Evolutionary conservation across 92 coral and sea anemone genomes (phyloP).

Genomic region (Epizoanthus fatuus): DNA sequence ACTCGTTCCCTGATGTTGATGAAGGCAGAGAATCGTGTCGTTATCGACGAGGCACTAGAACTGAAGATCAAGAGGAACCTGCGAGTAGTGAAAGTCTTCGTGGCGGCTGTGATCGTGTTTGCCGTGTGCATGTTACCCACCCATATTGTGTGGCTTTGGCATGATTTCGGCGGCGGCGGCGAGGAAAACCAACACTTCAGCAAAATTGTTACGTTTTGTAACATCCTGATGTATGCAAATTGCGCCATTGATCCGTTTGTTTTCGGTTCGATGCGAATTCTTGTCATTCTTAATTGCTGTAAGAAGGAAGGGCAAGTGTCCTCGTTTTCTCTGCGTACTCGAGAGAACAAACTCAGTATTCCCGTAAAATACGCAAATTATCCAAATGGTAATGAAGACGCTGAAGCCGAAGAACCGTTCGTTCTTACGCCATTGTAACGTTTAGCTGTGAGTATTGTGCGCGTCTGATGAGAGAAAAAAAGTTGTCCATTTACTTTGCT

Average conservation of each 20-base stretch:
- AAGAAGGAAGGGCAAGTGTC: not conserved
- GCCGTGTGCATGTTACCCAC: constrained; percentile 92
- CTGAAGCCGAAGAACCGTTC: not conserved
- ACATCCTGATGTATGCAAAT: constrained; percentile 81
- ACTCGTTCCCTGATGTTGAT: constrained; percentile 50
- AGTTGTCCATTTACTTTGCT: too few relatives aligned
- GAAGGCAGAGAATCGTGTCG: constrained; percentile 51
- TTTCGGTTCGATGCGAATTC: constrained; percentile 75
- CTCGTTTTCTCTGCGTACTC: constrained; percentile 29
- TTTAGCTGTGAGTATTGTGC: too few relatives aligned
- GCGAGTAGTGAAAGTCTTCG: constrained; percentile 83
- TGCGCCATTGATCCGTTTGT: constrained; percentile 92
- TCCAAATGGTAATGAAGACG: not conserved
- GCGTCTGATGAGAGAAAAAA: too few relatives aligned
- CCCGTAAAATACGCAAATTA: not conserved
- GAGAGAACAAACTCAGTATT: not conserved
- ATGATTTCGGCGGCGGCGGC: constrained; percentile 74
- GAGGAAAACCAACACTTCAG: constrained; percentile 50
- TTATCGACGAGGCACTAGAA: constrained; percentile 46
- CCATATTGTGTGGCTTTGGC: constrained; percentile 93
- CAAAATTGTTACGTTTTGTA: constrained; percentile 78
- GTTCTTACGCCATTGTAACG: not conserved
- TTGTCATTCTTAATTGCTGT: not conserved
- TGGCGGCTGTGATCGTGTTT: constrained; percentile 85
- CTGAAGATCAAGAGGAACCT: constrained; percentile 77